These are phyloP conservation scores for Trissolcus brochymenae DNA, from an alignment of 2,888 invertebrate genomes.

Conservation along the genomic window DNA sequence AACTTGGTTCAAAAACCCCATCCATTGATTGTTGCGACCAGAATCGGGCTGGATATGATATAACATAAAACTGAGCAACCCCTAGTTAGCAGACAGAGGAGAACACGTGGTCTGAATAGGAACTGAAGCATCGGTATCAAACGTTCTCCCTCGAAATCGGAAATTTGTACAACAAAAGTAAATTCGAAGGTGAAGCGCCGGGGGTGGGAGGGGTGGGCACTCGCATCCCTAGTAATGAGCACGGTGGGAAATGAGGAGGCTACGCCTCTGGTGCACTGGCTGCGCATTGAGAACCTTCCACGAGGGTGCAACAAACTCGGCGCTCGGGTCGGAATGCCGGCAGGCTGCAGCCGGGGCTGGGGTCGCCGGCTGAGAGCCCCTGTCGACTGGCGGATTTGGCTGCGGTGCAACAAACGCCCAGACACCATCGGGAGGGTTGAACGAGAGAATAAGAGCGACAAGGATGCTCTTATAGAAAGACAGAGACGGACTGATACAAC, in stretches of 20 bases:
- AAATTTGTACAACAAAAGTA: constrained; percentile 11
- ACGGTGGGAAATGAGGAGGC: constrained; percentile 11
- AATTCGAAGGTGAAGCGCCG: not conserved
- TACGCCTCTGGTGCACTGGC: constrained; percentile 23
- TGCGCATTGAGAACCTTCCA: constrained; percentile 41
- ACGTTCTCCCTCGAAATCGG: constrained; percentile 2
- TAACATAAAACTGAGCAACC: not conserved
- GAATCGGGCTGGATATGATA: not conserved
- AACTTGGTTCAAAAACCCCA: too few relatives aligned
- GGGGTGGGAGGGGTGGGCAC: not conserved
- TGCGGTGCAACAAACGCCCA: constrained; percentile 73
- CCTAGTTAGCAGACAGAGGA: not conserved
- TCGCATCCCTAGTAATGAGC: constrained; percentile 13
- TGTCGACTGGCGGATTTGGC: constrained; percentile 64
- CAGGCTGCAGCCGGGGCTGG: constrained; percentile 46
- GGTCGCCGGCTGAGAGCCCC: constrained; percentile 64
- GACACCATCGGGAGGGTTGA: constrained; percentile 67
- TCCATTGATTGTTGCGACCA: too few relatives aligned
- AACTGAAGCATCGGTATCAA: not conserved
- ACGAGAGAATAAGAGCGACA: constrained; percentile 24
- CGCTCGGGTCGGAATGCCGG: constrained; percentile 49
- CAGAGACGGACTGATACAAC: constrained; percentile 3
- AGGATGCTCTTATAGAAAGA: too few relatives aligned
- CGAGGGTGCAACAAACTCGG: constrained; percentile 58
- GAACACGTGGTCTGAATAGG: not conserved